These are phyloP conservation scores for Fundulus diaphanus DNA, from an alignment of 2,797 vertebrate genomes.

Conservation along the genomic window DNA sequence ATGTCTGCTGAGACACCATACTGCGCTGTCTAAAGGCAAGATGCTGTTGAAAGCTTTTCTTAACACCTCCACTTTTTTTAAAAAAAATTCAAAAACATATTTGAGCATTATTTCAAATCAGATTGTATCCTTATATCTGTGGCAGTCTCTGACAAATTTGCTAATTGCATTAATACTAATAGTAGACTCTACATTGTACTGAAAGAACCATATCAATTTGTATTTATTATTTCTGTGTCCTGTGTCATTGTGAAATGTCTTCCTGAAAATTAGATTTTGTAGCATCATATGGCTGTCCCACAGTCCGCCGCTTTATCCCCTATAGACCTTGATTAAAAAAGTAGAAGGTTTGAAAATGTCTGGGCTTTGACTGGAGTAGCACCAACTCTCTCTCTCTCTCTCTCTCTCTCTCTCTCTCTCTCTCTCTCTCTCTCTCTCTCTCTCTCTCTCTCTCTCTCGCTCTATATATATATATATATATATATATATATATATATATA, in stretches of 20 bases:
- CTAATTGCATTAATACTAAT: neutral
- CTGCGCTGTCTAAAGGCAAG: neutral
- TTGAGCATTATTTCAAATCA: neutral
- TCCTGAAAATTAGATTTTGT: conserved; percentile 45
- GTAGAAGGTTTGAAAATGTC: conserved; percentile 17
- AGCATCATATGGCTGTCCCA: neutral
- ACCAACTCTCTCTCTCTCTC: too few species aligned
- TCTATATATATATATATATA: too few species aligned
- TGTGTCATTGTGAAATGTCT: conserved; percentile 25
- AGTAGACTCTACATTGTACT: neutral
- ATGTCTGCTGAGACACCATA: conserved; percentile 22
- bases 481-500: too few species aligned
- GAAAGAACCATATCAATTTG: conserved; percentile 1
- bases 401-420: too few species aligned
- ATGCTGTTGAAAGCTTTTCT: neutral
- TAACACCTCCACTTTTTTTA: neutral
- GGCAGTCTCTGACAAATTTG: neutral
- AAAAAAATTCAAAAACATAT: too few species aligned
- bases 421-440: too few species aligned
- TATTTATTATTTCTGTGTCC: conserved; percentile 14
- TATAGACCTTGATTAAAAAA: conserved; percentile 28
- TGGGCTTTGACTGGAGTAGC: conserved; percentile 28
- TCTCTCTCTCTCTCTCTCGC: too few species aligned
- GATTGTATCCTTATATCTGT: neutral
- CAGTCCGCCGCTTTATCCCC: conserved; percentile 6